These are phyloP conservation scores for Drosophila erecta DNA, from an alignment of 1,140 invertebrate species.

Conservation along the genomic window DNA sequence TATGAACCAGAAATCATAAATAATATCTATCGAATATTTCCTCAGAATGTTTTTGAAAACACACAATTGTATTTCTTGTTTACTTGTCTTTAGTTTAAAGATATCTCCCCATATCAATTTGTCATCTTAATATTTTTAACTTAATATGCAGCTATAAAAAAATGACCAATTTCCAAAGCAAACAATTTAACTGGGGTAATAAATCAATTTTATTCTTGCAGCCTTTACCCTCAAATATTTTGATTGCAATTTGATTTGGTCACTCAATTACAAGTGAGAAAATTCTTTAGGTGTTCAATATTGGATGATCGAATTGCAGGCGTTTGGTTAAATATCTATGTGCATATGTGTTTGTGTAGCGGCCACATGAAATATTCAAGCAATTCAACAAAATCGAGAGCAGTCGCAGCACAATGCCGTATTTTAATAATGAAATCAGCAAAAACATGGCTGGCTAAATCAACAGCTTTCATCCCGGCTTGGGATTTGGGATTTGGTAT, in stretches of 20 bases:
- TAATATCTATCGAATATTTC: too few relatives aligned
- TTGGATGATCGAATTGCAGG: background rate
- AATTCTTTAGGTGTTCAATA: background rate
- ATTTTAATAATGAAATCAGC: slow-evolving; percentile 73
- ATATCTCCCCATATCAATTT: too few relatives aligned
- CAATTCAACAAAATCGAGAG: slow-evolving; percentile 53
- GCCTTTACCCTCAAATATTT: background rate
- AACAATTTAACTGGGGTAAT: too few relatives aligned
- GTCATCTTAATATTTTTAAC: too few relatives aligned
- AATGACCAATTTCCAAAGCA: too few relatives aligned
- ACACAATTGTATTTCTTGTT: too few relatives aligned
- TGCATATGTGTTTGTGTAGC: slow-evolving; percentile 5
- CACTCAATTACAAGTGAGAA: background rate
- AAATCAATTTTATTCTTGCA: too few relatives aligned
- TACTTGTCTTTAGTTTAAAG: too few relatives aligned
- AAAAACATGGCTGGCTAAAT: slow-evolving; percentile 55
- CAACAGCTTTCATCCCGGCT: slow-evolving; percentile 36
- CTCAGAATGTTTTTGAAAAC: too few relatives aligned
- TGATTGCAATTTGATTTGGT: background rate
- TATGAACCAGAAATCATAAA: too few relatives aligned
- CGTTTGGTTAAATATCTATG: background rate
- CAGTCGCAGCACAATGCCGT: slow-evolving; percentile 21
- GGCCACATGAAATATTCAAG: slow-evolving; percentile 59
- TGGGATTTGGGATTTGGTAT: slow-evolving; percentile 10
- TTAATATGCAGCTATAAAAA: too few relatives aligned